Evolutionary conservation across 2,888 invertebrate genomes (phyloP).

Genomic region (Diaphora mendica): DNA sequence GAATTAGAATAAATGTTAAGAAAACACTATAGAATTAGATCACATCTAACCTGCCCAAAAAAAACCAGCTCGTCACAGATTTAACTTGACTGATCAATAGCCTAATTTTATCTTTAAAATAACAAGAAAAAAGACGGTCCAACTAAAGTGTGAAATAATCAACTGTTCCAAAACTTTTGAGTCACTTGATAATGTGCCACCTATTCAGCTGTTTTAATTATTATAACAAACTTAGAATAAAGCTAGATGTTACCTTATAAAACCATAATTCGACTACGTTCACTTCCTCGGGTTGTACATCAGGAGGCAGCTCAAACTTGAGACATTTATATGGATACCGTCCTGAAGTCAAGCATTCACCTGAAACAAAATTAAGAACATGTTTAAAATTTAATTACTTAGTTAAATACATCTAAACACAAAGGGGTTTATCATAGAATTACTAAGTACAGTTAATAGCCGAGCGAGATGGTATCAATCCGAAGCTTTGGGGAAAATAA

Average conservation of each 20-base stretch:
- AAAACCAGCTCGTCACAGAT: not conserved
- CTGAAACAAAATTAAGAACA: slow-evolving; percentile 61
- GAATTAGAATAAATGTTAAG: not conserved
- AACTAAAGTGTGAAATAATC: not conserved
- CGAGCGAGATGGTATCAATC: no score
- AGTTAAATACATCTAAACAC: not conserved
- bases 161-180: no score
- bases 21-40: not conserved
- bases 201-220: no score
- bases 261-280: slow-evolving; percentile 93
- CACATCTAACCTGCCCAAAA: not conserved
- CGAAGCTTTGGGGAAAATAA: no score
- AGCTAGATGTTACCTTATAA: slow-evolving; percentile 84
- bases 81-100: not conserved
- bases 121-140: not conserved
- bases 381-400: not conserved
- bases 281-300: slow-evolving; percentile 91
- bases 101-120: not conserved
- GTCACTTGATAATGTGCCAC: no score
- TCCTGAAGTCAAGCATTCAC: slow-evolving; percentile 80
- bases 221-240: not conserved
- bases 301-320: slow-evolving; percentile 91
- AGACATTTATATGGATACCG: slow-evolving; percentile 90
- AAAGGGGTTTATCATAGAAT: not conserved
- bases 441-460: not conserved